Conservation (phyloP, 2,888 invertebrate genomes). For the Acanthosoma haemorrhoidale region DNA sequence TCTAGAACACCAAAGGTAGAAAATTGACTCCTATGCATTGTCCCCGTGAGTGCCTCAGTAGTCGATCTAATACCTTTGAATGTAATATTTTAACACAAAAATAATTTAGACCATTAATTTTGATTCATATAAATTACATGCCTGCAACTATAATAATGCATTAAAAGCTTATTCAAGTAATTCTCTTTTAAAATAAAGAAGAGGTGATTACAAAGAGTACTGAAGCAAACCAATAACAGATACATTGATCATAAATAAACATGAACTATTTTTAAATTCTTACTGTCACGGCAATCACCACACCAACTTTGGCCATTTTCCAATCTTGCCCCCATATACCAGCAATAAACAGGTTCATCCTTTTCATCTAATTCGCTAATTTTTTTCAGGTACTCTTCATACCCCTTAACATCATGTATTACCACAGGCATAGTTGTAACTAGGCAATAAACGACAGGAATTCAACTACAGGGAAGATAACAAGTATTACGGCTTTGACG, state of each 20-base stretch:
- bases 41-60: too few species aligned
- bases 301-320: constrained; percentile 78
- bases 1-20: too few species aligned
- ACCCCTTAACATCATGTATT: constrained; percentile 51
- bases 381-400: constrained; percentile 57
- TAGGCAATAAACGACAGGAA: too few species aligned
- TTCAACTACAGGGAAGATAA: too few species aligned
- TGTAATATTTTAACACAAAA: too few species aligned
- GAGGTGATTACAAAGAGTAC: not conserved
- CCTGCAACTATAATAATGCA: too few species aligned
- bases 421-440: constrained; percentile 30
- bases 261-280: not conserved
- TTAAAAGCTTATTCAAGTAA: too few species aligned
- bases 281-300: constrained; percentile 79
- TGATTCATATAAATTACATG: too few species aligned
- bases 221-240: not conserved
- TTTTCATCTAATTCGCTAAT: constrained; percentile 50
- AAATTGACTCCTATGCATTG: too few species aligned
- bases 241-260: not conserved
- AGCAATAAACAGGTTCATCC: constrained; percentile 51
- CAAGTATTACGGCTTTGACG: too few species aligned
- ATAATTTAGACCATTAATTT: too few species aligned
- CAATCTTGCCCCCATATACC: constrained; percentile 62
- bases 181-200: not conserved
- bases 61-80: too few species aligned